Percentiles rank a stretch among this genome's conserved stretches.
Conservation (phyloP, 2,113 vertebrate genomes). For the Pelecanus crispus region DNA sequence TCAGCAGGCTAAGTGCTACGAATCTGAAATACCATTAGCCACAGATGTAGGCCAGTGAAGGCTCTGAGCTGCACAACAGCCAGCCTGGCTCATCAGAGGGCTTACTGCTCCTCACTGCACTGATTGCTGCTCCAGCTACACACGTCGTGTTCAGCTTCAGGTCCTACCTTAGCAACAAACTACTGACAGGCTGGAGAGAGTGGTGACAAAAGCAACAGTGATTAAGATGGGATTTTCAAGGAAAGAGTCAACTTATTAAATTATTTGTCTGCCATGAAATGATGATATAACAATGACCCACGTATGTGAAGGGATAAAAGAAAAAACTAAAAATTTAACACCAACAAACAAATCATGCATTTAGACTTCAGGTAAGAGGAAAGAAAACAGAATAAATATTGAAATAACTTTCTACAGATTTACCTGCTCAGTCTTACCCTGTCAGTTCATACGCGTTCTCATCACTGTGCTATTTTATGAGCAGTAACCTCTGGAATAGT, state of each 20-base stretch:
- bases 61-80: background rate
- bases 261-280: background rate
- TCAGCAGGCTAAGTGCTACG: background rate
- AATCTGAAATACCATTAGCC: background rate
- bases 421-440: background rate
- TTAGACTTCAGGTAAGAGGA: background rate
- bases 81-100: background rate
- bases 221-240: background rate
- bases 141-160: rapidly evolving
- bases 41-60: rapidly evolving
- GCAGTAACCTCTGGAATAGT: background rate
- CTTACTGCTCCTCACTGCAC: background rate
- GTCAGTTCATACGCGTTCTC: background rate
- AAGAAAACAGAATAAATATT: background rate
- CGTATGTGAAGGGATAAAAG: background rate
- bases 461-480: background rate
- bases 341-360: background rate
- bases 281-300: background rate
- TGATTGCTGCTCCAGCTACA: background rate
- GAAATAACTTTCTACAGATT: background rate
- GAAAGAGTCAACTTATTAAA: background rate
- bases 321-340: background rate
- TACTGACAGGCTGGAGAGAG: background rate
- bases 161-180: background rate
- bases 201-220: background rate